These are phyloP conservation scores for Caenorhabditis doughertyi DNA, from an alignment of 2,888 invertebrate species.

Conservation along the genomic window DNA sequence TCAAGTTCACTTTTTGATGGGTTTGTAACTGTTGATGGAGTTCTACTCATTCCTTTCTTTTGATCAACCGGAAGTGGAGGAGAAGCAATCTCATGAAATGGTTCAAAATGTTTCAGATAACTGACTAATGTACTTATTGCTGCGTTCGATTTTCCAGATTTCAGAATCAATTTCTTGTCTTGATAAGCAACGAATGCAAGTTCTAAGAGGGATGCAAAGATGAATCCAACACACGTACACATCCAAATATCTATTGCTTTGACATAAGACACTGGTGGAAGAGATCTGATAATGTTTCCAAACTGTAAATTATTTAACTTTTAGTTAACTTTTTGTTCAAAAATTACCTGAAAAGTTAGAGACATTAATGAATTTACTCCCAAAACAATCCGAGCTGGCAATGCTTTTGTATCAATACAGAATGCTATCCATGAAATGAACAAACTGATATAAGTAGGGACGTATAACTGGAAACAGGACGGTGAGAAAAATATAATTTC, in stretches of 20 bases:
- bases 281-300: conserved; percentile 79
- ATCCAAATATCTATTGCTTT: conserved; percentile 81
- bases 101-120: conserved; percentile 66
- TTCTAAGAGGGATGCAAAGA: conserved; percentile 80
- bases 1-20: conserved; percentile 29
- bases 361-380: conserved; percentile 82
- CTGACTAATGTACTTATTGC: conserved; percentile 69
- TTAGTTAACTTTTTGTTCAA: not conserved
- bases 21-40: conserved; percentile 21
- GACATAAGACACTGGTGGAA: conserved; percentile 81
- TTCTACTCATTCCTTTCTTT: conserved; percentile 29
- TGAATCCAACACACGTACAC: conserved; percentile 79
- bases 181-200: conserved; percentile 81
- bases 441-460: conserved; percentile 79
- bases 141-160: conserved; percentile 66
- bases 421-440: conserved; percentile 81
- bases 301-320: conserved; percentile 66
- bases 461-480: conserved; percentile 77
- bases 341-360: conserved; percentile 73
- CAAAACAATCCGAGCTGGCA: conserved; percentile 80
- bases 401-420: conserved; percentile 77
- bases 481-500: no score
- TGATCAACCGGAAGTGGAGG: conserved; percentile 32
- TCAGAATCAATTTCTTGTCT: conserved; percentile 75
- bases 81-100: conserved; percentile 31